Base-by-base conservation (phyloP, 2,797 vertebrate species). In the Xiphophorus birchmanni region DNA sequence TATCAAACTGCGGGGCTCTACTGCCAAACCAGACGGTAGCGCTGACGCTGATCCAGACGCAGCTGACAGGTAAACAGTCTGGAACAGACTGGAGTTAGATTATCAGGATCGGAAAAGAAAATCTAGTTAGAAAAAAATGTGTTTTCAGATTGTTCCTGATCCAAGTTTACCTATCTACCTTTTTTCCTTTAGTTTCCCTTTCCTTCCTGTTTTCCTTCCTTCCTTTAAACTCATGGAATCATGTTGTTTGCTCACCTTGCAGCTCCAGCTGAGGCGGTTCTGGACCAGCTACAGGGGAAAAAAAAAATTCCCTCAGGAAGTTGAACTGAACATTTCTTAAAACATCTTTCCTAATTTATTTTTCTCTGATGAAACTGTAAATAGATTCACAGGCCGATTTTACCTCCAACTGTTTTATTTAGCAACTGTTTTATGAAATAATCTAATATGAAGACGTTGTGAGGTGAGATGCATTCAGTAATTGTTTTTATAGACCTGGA, bases 311-410 rank as follows among this genome's bases (percentile, higher is more conserved):
- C 76, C 92, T 93, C 88, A 91, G 86, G 86, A 88, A 86, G 79
- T n/a, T 35, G 79, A 44, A 63, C 74, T 88, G 60, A 87, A 81
- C 75, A 87, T 79, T 69, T 78, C 74, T 32, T 17, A 50, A 44
- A n/a, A 88, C 72, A 86, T 83, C 86, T 92, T 89, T 89, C 80
- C 84, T 92, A 91, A 95, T 83, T 92, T 94, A 93, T 95, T 93
- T 88, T 87, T 77, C 84, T 74, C 69, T 54, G 23, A 58, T 37
- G 18, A 74, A 47, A 23, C 60, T 94, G 91, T 93, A 90, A 80
- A 92, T 90, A 89, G 45, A 23, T 74, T 67, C 37, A 72, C 7
- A 37, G 85, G 82, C 82, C 83, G 45, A 87, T 67, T 67, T 77
- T 40, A 67, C 60, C 60, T 5, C 23, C 32, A 58, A 17, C 32